Evolutionary conservation across 92 coral and sea anemone species (phyloP), one percentile per base, ranked within the genome.

Genomic region (Pocillopora grandis): DNA sequence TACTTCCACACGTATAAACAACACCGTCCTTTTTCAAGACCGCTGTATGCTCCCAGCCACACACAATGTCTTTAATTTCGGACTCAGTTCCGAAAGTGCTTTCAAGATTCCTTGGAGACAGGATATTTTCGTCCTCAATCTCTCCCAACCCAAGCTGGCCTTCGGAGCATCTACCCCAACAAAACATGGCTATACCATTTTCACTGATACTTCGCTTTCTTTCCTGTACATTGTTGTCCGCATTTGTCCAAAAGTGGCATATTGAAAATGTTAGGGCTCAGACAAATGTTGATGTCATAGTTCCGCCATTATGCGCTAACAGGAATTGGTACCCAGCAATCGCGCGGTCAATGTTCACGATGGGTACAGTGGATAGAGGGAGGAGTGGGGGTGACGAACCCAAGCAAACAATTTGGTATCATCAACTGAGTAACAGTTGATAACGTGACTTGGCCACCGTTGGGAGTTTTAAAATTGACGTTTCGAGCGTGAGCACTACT

Each of bases 31-130:
- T 84, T 65, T 88, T 88, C 70, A 96, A 83, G 70, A 96, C 88
- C 49, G 93, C 98, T 3, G 95, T 94, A 65, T 96, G 98, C 52
- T 88, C 77, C 95, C 93, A 96, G 18, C 98, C 98, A 86, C 98
- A 96, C 2, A 88, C 91, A 76, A 94, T 75, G 73, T 76, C 80
- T 49, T 85, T 84, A 10, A 92, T 63, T 37, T 88, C 86, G 9
- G 79, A 61, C 23, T 91, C 92, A 55, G 86, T 60, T 10, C 88
- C 73, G 17, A 78, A 75, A 61, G 85, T 66, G 27, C 86, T 87
- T 3, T 85, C 90, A 33, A 90, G 88, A 72, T 76, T 79, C 79
- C 85, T 76, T 23, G 98, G 98, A 18, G 81, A 82, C 52, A 79
- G 37, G 48, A 92, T 71, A 10, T 81, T 77, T 71, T 90, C 90